These are phyloP conservation scores for Dipodomys merriami DNA, from an alignment of 2,113 vertebrate genomes.

Conservation along the genomic window DNA sequence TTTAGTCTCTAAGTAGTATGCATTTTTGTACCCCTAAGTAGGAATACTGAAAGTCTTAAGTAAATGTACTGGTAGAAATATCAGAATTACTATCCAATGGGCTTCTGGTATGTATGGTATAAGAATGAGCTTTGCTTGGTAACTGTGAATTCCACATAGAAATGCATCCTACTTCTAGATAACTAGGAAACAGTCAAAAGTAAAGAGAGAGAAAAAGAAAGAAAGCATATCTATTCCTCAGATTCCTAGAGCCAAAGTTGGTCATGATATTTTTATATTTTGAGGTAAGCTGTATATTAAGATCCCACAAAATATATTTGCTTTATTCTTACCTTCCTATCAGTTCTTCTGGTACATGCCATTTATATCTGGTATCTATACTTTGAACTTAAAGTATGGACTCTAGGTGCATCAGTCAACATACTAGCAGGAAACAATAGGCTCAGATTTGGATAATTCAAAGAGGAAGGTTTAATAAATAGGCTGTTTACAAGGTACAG, in stretches of 20 bases:
- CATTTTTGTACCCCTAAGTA: not conserved
- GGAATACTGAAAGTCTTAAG: not conserved
- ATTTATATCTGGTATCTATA: not conserved
- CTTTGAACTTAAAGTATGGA: conserved; percentile 58
- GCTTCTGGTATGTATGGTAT: not conserved
- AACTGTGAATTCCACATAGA: not conserved
- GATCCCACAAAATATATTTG: conserved; percentile 20
- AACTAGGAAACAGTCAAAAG: not conserved
- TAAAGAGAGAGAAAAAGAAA: not conserved
- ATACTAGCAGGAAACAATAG: conserved; percentile 58
- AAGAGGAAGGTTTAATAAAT: conserved; percentile 53
- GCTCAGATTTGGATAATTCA: conserved; percentile 41
- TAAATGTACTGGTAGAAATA: not conserved
- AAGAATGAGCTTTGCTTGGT: not conserved
- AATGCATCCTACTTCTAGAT: conserved; percentile 8
- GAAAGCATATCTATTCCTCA: not conserved
- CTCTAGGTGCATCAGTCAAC: conserved; percentile 21
- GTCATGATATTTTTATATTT: not conserved
- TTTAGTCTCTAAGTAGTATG: not conserved
- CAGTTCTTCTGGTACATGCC: not conserved
- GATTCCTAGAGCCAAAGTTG: not conserved
- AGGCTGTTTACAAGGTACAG: conserved; percentile 44
- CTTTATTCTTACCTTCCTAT: not conserved
- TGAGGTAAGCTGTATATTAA: not conserved
- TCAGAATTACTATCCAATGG: not conserved